Percentiles rank a stretch among this genome's conserved stretches.
These are phyloP conservation scores for Synaphobranchus kaupii DNA, from an alignment of 2,797 vertebrate species.

Conservation along the genomic window DNA sequence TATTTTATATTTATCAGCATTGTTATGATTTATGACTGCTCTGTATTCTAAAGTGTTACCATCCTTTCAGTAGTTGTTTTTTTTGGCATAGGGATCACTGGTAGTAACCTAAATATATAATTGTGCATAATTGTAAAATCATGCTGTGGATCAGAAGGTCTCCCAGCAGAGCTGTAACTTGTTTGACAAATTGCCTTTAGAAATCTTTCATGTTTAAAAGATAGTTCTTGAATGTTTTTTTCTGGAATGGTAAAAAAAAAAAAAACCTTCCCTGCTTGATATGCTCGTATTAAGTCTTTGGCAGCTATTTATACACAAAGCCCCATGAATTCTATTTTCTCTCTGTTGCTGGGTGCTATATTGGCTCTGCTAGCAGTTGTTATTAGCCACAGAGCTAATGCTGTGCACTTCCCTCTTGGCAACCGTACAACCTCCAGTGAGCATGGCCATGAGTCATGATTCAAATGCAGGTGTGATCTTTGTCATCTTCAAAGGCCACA, in stretches of 20 bases:
- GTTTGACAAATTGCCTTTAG: not conserved
- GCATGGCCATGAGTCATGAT: not conserved
- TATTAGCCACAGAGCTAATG: not conserved
- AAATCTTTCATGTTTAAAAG: not conserved
- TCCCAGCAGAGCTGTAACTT: not conserved
- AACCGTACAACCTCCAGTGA: not conserved
- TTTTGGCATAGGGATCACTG: not conserved
- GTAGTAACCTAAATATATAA: slow-evolving; percentile 32
- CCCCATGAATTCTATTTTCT: not conserved
- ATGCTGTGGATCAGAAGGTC: not conserved
- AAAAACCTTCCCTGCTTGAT: not conserved
- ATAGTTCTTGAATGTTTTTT: not conserved
- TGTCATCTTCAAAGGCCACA: not conserved
- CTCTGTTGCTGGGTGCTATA: not conserved
- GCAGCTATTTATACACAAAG: not conserved
- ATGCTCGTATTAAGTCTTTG: not conserved
- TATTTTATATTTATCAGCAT: not conserved
- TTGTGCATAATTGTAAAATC: slow-evolving; percentile 34
- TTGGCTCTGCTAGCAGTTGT: not conserved
- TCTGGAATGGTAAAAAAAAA: not conserved
- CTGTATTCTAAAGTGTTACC: not conserved
- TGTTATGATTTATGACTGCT: not conserved
- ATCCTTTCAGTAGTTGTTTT: not conserved
- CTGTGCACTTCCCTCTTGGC: not conserved
- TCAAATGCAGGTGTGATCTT: not conserved